Conservation (phyloP, 2,797 vertebrate species). For the Gadopsis marmoratus region DNA sequence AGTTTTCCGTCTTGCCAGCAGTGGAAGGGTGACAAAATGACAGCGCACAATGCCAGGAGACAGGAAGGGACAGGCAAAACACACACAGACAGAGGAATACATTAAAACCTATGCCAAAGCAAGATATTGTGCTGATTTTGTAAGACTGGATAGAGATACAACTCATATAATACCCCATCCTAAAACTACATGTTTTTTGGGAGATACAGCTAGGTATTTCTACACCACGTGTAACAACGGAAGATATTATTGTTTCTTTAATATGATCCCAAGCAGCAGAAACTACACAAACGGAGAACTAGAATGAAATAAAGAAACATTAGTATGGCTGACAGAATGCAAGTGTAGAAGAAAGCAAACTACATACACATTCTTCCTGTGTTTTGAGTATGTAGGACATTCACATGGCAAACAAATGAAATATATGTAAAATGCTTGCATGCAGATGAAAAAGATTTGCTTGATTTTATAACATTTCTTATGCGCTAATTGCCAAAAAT, state of each 20-base stretch:
- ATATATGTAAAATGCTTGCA: background rate
- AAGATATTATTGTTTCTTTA: background rate
- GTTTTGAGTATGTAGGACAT: background rate
- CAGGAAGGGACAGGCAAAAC: constrained; percentile 6
- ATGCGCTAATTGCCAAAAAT: background rate
- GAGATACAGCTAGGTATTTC: background rate
- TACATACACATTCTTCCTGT: background rate
- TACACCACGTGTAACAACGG: background rate
- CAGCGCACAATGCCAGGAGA: constrained; percentile 26
- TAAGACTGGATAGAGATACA: background rate
- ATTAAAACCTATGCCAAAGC: constrained; percentile 7
- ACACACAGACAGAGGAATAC: background rate
- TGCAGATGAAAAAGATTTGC: background rate
- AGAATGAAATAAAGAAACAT: background rate
- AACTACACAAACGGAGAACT: background rate
- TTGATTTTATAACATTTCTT: background rate
- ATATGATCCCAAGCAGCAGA: background rate
- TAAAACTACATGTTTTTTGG: background rate
- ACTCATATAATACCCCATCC: background rate
- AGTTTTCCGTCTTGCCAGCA: constrained; percentile 52
- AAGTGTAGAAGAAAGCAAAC: background rate
- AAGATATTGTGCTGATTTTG: background rate
- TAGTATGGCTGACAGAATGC: background rate
- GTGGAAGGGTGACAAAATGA: constrained; percentile 44
- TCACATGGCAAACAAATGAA: background rate